Conservation (phyloP, 1,140 invertebrate species). For the Zaprionus tsacasi region DNA sequence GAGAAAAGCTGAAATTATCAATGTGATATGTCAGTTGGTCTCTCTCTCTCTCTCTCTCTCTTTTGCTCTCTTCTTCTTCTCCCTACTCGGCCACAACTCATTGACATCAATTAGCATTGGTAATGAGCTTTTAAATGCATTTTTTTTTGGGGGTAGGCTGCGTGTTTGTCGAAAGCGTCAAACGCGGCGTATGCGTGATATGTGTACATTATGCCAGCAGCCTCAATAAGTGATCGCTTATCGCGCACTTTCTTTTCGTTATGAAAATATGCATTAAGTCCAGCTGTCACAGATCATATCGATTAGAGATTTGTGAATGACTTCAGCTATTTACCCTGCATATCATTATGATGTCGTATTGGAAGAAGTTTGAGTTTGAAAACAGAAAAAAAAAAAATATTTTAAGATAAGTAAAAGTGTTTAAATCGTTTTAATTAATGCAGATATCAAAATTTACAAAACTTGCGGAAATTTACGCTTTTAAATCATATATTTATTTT, state of each 20-base stretch:
- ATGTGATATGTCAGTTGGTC: slow-evolving; percentile 39
- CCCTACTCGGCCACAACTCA: neutral
- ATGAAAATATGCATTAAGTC: slow-evolving; percentile 13
- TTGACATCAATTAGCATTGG: slow-evolving; percentile 71
- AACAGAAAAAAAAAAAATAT: neutral
- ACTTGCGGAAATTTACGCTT: no score
- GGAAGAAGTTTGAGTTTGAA: neutral
- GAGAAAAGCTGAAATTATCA: slow-evolving; percentile 45
- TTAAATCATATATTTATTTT: no score
- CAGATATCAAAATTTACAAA: no score
- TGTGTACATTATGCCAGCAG: slow-evolving; percentile 56
- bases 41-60: neutral
- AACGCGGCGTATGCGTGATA: slow-evolving; percentile 70
- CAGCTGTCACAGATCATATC: slow-evolving; percentile 12
- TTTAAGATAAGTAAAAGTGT: no score
- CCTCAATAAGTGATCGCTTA: slow-evolving; percentile 36
- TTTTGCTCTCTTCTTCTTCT: neutral
- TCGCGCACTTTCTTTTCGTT: slow-evolving; percentile 60
- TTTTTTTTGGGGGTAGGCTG: slow-evolving; percentile 14
- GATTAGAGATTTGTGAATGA: slow-evolving; percentile 14
- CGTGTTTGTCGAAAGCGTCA: slow-evolving; percentile 72
- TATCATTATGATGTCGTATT: neutral
- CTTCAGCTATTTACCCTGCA: neutral
- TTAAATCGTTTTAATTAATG: no score
- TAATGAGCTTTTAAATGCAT: slow-evolving; percentile 79